Base-by-base conservation (phyloP, 2,113 vertebrate genomes). In the Calyptommatus sinebrachiatus region DNA sequence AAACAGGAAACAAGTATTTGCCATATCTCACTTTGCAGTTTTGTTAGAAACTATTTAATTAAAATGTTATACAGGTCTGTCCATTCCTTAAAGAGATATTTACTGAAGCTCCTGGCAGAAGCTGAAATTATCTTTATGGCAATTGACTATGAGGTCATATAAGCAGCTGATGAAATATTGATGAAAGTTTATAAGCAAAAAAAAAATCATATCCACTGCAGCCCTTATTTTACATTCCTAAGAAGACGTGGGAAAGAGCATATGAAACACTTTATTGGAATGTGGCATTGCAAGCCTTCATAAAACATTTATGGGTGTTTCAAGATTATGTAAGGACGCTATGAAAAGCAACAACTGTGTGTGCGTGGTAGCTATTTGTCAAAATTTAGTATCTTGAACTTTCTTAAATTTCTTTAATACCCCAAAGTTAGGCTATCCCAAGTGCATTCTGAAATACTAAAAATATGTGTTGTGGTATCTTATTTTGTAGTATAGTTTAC, bases 241-340 rank as follows among this genome's bases (percentile, higher is more conserved):
- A 22, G 78, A 92, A 84, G 20, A 79, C 35, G 45, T 87, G 22
- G 65, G 83, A 81, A 53, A 86, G 50, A 76, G 29, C 57, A 83
- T 84, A 86, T 45, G 73, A 79, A 80, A 28, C 0, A 78, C 80
- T 78, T 85, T 82, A 77, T 66, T 86, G 29, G 83, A 67, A 76
- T 18, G 46, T 21, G 14, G 20, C 62, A 84, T 90, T 82, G 80
- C 9, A 63, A 85, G 76, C 3, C 71, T 7, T 88, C 60, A 78
- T 88, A 87, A 91, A 87, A 86, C 72, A 87, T 84, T 69, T 77
- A 81, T 74, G 68, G 53, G 84, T 82, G 74, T 87, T 91, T 21
- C 61, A 82, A 76, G 31, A 26, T 76, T 84, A 74, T 60, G 73
- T 78, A 84, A 22, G 50, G 85, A 26, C 71, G 53, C 62, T 73